Conservation (phyloP, 2,113 vertebrate genomes). For the Nannospalax galili region DNA sequence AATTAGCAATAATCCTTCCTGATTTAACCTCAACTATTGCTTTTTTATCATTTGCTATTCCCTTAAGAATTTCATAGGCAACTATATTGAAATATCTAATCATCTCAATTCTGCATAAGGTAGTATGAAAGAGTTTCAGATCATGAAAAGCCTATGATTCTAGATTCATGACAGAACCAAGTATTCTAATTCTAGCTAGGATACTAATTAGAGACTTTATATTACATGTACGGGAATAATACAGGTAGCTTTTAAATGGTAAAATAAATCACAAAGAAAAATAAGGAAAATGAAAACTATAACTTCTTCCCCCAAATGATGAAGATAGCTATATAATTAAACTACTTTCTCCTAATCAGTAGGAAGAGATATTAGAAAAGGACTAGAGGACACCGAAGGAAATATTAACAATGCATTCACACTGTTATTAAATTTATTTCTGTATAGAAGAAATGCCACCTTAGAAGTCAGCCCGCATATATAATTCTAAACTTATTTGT, state of each 20-base stretch:
- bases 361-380: background rate
- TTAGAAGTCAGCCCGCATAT: slow-evolving; percentile 1
- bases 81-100: slow-evolving; percentile 14
- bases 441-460: slow-evolving; percentile 25
- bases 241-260: background rate
- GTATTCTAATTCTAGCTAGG: slow-evolving; percentile 20
- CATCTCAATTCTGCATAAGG: slow-evolving; percentile 33
- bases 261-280: background rate
- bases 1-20: background rate
- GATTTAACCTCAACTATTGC: slow-evolving; percentile 4
- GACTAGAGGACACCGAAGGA: background rate
- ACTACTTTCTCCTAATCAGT: slow-evolving; percentile 30
- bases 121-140: background rate
- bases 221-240: background rate
- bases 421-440: slow-evolving; percentile 42
- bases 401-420: slow-evolving; percentile 20
- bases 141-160: slow-evolving; percentile 4
- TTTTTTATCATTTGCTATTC: background rate
- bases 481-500: slow-evolving; percentile 38
- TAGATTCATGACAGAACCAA: background rate
- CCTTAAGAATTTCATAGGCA: background rate
- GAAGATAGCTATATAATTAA: slow-evolving; percentile 26
- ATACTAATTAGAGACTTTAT: background rate
- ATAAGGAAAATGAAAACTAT: background rate
- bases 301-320: slow-evolving; percentile 25